Percentiles rank a stretch among this genome's conserved stretches.
Evolutionary conservation across 2,113 vertebrate genomes (phyloP).

Genomic region (Pelobates fuscus): DNA sequence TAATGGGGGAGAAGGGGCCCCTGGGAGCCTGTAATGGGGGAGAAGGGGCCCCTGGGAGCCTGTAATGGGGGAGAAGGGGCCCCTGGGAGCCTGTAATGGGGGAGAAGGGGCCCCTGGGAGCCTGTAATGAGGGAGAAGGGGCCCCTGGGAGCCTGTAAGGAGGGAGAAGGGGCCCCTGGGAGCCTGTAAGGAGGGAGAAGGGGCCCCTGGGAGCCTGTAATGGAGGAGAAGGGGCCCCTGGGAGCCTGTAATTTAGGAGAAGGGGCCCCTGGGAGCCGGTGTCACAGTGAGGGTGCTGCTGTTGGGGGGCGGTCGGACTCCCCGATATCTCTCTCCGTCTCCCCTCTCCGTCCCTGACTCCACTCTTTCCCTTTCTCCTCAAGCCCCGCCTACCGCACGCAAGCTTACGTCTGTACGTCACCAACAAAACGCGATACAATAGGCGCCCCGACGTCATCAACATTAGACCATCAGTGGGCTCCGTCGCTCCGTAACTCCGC

Average conservation of each 20-base stretch:
- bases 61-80: not conserved
- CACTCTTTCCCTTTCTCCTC: conserved; percentile 35
- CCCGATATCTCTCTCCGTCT: not conserved
- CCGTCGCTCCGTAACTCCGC: no score
- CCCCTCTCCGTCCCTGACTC: not conserved
- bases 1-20: not conserved
- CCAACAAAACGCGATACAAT: not conserved
- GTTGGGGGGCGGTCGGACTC: not conserved
- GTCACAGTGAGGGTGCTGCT: not conserved
- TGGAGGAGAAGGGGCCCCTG: not conserved
- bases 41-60: not conserved
- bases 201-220: not conserved
- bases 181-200: not conserved
- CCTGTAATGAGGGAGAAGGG: not conserved
- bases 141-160: not conserved
- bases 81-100: not conserved
- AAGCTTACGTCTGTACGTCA: not conserved
- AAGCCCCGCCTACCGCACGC: not conserved
- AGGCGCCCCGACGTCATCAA: not conserved
- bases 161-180: not conserved
- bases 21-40: not conserved
- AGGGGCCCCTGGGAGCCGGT: no score
- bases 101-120: not conserved
- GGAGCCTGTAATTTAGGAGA: not conserved
- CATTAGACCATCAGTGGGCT: no score